These are phyloP conservation scores for Trichosurus vulpecula DNA, from an alignment of 2,797 vertebrate genomes.

Conservation along the genomic window DNA sequence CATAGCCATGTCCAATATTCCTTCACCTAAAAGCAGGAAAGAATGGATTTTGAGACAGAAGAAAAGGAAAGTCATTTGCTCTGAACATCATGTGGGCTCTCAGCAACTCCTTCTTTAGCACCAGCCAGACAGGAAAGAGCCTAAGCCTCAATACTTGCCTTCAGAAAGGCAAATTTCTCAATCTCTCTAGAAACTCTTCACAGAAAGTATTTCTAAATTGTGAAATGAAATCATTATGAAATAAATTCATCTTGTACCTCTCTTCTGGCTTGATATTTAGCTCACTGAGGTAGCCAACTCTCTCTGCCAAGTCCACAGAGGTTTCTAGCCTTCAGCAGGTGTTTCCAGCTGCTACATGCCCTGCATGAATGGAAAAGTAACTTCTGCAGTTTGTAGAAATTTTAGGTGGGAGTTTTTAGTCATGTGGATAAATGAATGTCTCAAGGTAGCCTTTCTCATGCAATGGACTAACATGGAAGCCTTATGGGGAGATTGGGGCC, in stretches of 20 bases:
- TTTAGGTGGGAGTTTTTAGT: not conserved
- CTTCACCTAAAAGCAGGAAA: not conserved
- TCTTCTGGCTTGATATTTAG: not conserved
- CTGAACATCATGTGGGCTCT: not conserved
- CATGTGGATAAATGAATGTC: constrained; percentile 10
- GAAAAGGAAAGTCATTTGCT: not conserved
- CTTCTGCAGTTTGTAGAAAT: not conserved
- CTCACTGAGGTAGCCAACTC: not conserved
- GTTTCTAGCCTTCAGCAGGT: not conserved
- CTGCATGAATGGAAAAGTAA: not conserved
- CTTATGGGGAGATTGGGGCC: not conserved
- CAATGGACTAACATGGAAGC: not conserved
- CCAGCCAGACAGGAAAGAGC: not conserved
- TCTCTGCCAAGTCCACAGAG: not conserved
- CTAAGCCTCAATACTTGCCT: not conserved
- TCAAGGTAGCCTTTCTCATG: constrained; percentile 1
- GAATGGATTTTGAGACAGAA: not conserved
- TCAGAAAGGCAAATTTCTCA: not conserved
- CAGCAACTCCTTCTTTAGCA: not conserved
- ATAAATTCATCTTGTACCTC: not conserved
- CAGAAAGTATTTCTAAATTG: constrained; percentile 1
- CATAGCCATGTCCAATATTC: not conserved
- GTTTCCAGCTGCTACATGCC: not conserved
- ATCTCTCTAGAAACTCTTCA: constrained; percentile 28
- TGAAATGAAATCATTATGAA: constrained; percentile 30